Evolutionary conservation across 1,140 invertebrate species (phyloP), one percentile per base, ranked within the genome.

Genomic region (Pseudobourletiella spinata): DNA sequence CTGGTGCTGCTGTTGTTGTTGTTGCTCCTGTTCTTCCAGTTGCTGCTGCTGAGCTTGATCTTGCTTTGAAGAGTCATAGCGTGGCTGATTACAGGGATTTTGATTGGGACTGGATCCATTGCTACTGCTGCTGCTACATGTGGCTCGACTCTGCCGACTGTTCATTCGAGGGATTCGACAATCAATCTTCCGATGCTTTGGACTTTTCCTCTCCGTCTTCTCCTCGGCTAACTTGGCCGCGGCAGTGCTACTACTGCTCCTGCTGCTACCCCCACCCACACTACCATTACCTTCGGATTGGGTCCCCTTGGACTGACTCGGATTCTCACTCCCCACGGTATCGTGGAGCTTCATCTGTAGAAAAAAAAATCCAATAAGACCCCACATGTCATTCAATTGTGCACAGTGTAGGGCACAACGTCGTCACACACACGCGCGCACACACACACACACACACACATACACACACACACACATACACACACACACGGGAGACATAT

Each of bases 261-360:
- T 48, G 14, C 44, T 52, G 18, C 50, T 52, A 26, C 8, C 32
- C 35, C 59, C 35, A 35, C 30, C 11, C 2, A 44, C 30, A 22
- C 25, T 20, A 24, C 32, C 42, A 14, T 55, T 54, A 55, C 43
- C 14, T 26, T 43, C n/a, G 15, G 3, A n/a, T 55, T 44, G 60
- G n/a, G 20, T 46, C 52, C 22, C 22, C 39, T n/a, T 50, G 4
- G 60, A 44, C 26, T 55, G 22, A 50, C 29, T 44, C 22, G 16
- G 26, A 58, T 26, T 52, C 3, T 62, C 60, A 25, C 60, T 46
- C 42, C 50, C 63, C 24, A 59, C 60, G 8, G 60, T 63, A 28
- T 63, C 60, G 56, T 66, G 56, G 18, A 65, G 43, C 26, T 66
- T 66, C 59, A 66, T 63, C 64, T 63, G 25, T 15, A 59, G 42